phyloP scores from a whole-genome alignment of 2,797 vertebrate genomes.

The Scolopax bukidnonensis region DNA sequence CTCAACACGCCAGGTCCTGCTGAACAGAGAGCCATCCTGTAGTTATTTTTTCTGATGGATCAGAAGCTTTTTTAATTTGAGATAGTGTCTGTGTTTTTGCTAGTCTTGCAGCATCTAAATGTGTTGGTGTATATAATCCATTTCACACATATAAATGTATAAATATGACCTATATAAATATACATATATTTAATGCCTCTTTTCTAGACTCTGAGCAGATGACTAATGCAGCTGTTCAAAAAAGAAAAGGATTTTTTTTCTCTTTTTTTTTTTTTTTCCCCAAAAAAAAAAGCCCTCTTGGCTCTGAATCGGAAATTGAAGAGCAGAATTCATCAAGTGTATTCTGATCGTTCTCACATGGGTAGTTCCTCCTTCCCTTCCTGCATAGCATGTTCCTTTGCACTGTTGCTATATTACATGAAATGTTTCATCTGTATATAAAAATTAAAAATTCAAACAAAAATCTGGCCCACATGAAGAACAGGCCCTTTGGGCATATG shows the following conservation, averaged over 20 bases:
- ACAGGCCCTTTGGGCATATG: conserved; percentile 85
- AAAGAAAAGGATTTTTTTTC: conserved; percentile 3
- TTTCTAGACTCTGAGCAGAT: conserved; percentile 72
- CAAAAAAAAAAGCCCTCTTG: conserved; percentile 32
- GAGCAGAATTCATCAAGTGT: conserved; percentile 54
- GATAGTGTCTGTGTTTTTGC: conserved; percentile 60
- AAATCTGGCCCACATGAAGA: conserved; percentile 85
- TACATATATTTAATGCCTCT: conserved; percentile 49
- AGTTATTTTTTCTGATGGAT: conserved; percentile 51
- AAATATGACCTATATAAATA: conserved; percentile 64
- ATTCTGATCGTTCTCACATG: conserved; percentile 42
- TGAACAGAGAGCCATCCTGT: not conserved
- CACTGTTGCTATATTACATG: conserved; percentile 73
- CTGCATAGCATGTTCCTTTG: conserved; percentile 66
- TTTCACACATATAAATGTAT: conserved; percentile 50
- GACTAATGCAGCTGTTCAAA: conserved; percentile 74
- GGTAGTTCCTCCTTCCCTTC: conserved; percentile 61
- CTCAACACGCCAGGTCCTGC: not conserved
- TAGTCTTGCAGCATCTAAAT: conserved; percentile 62
- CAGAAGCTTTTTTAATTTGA: conserved; percentile 56
- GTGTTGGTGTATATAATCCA: conserved; percentile 62
- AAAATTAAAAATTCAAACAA: conserved; percentile 89
- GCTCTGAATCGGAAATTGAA: conserved; percentile 65
- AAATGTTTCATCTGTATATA: conserved; percentile 84
- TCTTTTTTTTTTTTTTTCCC: not conserved